phyloP scores from a whole-genome alignment of 2,113 vertebrate genomes.

The Oreochromis tanganicae region DNA sequence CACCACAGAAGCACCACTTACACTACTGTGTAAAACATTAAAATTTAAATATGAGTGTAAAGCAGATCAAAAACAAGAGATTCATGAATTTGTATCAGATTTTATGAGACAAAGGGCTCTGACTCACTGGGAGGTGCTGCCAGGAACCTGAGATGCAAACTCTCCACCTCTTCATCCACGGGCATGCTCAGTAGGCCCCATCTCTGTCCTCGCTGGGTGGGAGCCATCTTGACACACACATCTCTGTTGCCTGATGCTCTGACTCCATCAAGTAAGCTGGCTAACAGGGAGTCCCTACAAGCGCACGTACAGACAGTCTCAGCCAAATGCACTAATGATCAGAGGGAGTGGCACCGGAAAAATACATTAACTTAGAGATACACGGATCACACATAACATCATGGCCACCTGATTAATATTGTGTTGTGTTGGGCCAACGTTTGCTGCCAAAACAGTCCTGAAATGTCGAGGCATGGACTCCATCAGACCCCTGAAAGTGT shows the following conservation, averaged over 20 bases:
- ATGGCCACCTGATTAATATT: neutral
- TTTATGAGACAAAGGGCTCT: neutral
- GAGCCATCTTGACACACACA: slow-evolving; percentile 95
- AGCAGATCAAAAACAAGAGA: neutral
- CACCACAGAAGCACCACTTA: neutral
- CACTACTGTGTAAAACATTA: neutral
- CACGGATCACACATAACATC: rapidly evolving
- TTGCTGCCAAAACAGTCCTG: neutral
- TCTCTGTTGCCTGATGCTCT: slow-evolving; percentile 97
- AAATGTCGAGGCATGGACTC: neutral
- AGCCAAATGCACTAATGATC: neutral
- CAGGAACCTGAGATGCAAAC: slow-evolving; percentile 92
- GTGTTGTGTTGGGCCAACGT: neutral
- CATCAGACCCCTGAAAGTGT: neutral
- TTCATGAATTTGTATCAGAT: neutral
- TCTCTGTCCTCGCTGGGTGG: slow-evolving; percentile 89
- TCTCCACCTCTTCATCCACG: slow-evolving; percentile 98
- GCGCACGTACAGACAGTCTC: neutral
- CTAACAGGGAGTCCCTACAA: slow-evolving; percentile 89
- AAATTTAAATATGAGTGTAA: neutral
- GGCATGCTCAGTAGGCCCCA: slow-evolving; percentile 97
- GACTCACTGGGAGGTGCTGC: slow-evolving; percentile 91
- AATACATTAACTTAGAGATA: neutral
- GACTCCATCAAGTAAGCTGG: slow-evolving; percentile 94
- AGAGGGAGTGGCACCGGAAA: neutral